Evolutionary conservation across 2,888 invertebrate species (phyloP).

Genomic region (Epinotia demarniana): DNA sequence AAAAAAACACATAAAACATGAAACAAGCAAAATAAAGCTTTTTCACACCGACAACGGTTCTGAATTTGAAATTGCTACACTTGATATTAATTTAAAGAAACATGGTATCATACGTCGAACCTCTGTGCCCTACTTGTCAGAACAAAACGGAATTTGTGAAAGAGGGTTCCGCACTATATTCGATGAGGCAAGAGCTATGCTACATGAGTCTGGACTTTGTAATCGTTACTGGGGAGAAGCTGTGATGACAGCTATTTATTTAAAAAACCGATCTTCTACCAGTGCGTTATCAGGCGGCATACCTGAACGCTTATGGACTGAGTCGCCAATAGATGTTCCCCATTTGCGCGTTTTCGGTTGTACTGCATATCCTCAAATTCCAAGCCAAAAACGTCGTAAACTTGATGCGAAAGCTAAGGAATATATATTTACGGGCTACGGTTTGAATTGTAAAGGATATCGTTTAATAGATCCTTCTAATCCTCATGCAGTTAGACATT

Average conservation of each 20-base stretch:
- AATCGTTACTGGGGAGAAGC: slow-evolving; percentile 11
- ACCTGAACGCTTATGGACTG: slow-evolving; percentile 4
- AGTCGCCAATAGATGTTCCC: background rate
- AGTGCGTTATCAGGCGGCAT: slow-evolving; percentile 3
- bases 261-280: slow-evolving; percentile 14
- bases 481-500: background rate
- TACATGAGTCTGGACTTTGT: slow-evolving; percentile 8
- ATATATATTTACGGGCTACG: slow-evolving; percentile 10
- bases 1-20: no score
- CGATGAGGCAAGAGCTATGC: slow-evolving; percentile 3
- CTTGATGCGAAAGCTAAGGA: slow-evolving; percentile 17
- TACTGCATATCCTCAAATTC: background rate
- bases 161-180: background rate
- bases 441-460: slow-evolving; percentile 1
- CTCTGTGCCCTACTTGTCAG: background rate
- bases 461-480: slow-evolving; percentile 8
- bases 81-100: background rate
- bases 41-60: background rate
- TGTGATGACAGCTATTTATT: background rate
- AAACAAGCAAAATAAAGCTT: no score
- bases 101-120: slow-evolving; percentile 7
- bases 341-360: slow-evolving; percentile 9
- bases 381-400: slow-evolving; percentile 3
- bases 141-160: no score
- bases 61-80: background rate